Percentiles rank a stretch among this genome's conserved stretches.
phyloP scores from a whole-genome alignment of 2,888 invertebrate genomes.

The Drosophila kanekoi region DNA sequence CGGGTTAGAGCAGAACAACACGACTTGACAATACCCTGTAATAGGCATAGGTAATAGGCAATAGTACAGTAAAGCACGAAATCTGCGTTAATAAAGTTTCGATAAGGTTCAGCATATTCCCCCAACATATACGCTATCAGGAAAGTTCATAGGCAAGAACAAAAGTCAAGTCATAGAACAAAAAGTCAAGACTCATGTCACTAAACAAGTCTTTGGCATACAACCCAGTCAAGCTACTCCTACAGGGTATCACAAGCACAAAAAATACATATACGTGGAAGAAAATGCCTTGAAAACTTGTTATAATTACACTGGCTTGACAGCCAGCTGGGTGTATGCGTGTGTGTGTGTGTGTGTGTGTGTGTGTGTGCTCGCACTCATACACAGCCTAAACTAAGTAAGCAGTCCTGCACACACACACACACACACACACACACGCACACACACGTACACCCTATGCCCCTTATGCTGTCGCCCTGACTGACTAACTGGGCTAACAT shows the following conservation, averaged over 20 bases:
- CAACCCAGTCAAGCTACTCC: neutral
- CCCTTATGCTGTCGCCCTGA: slow-evolving; percentile 22
- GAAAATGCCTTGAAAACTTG: slow-evolving; percentile 76
- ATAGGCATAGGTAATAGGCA: too few species aligned
- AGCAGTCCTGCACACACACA: slow-evolving; percentile 16
- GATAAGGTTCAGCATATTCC: too few species aligned
- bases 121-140: too few species aligned
- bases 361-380: slow-evolving; percentile 23
- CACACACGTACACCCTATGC: slow-evolving; percentile 5
- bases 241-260: slow-evolving; percentile 34
- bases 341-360: slow-evolving; percentile 32
- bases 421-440: slow-evolving; percentile 11
- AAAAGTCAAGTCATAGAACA: too few species aligned
- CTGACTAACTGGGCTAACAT: slow-evolving; percentile 60
- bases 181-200: too few species aligned
- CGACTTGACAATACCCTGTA: slow-evolving; percentile 16
- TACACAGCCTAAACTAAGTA: slow-evolving; percentile 40
- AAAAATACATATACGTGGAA: slow-evolving; percentile 11
- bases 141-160: too few species aligned
- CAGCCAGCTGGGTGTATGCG: slow-evolving; percentile 32
- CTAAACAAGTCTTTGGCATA: too few species aligned
- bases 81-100: too few species aligned
- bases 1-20: neutral
- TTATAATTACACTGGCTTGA: slow-evolving; percentile 72
- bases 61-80: too few species aligned